phyloP scores from a whole-genome alignment of 2,888 invertebrate genomes.

The Punctoribates punctum region DNA sequence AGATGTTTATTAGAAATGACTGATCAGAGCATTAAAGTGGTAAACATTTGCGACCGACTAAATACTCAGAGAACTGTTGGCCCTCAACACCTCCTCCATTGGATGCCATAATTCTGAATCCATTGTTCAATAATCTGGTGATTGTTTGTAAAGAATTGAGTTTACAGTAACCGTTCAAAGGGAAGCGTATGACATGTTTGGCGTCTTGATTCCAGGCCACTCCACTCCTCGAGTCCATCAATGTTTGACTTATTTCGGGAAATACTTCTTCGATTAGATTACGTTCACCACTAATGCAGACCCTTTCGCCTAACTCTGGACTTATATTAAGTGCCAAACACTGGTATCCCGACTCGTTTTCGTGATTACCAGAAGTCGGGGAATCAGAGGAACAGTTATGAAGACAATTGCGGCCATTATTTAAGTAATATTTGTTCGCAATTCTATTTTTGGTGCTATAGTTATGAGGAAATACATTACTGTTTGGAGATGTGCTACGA shows the following conservation, averaged over 20 bases:
- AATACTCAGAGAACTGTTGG: constrained; percentile 83
- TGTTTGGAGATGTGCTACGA: constrained; percentile 40
- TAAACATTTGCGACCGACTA: constrained; percentile 63
- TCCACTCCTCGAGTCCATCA: constrained; percentile 72
- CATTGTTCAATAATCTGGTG: constrained; percentile 71
- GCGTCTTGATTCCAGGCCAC: constrained; percentile 77
- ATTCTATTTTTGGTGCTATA: constrained; percentile 36
- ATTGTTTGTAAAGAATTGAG: constrained; percentile 83
- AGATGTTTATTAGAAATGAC: neutral
- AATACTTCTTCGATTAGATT: constrained; percentile 68
- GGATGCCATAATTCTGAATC: constrained; percentile 73
- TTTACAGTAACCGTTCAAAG: constrained; percentile 82
- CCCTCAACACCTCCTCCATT: constrained; percentile 83
- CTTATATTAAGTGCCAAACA: constrained; percentile 75
- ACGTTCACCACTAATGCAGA: constrained; percentile 76
- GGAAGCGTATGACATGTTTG: constrained; percentile 76
- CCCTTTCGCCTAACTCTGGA: constrained; percentile 73
- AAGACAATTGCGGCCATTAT: constrained; percentile 26
- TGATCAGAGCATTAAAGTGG: constrained; percentile 44
- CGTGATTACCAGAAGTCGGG: constrained; percentile 36
- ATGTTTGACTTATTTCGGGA: constrained; percentile 63
- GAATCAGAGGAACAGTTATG: constrained; percentile 18
- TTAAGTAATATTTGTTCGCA: constrained; percentile 18
- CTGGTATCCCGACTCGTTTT: constrained; percentile 59
- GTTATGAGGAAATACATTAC: constrained; percentile 37